A percentile compares a stretch with the other conserved stretches of the same genome.
Evolutionary conservation across 2,888 invertebrate species (phyloP).

Genomic region (Platynereis dumerilii): DNA sequence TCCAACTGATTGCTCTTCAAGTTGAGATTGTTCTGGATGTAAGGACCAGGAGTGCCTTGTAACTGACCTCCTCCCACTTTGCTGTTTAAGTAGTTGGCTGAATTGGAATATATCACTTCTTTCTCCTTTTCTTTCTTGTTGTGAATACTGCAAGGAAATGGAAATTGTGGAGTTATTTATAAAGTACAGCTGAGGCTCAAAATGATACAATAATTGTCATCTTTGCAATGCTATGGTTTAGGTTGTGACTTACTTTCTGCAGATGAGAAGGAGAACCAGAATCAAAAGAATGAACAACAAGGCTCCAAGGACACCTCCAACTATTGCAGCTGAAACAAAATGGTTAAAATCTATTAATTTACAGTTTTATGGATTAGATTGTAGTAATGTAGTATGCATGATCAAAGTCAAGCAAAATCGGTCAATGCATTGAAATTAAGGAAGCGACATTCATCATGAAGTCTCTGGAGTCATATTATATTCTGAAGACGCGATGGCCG

Average conservation of each 20-base stretch:
- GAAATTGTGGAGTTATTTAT: too few species aligned
- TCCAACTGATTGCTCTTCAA: slow-evolving; percentile 4
- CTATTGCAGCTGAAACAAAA: slow-evolving; percentile 50
- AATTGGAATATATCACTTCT: slow-evolving; percentile 1
- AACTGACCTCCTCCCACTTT: background rate
- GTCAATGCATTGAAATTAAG: too few species aligned
- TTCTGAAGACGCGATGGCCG: too few species aligned
- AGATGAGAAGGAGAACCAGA: slow-evolving; percentile 47
- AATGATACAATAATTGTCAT: too few species aligned
- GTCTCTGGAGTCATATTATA: too few species aligned
- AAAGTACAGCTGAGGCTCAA: too few species aligned
- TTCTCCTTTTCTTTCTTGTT: background rate
- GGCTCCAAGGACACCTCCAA: slow-evolving; percentile 56
- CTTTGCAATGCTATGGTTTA: too few species aligned
- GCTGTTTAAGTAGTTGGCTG: background rate
- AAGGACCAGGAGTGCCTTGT: slow-evolving; percentile 12
- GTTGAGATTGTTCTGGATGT: slow-evolving; percentile 22
- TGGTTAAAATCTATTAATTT: background rate
- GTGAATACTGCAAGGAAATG: too few species aligned
- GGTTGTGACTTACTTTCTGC: slow-evolving; percentile 52
- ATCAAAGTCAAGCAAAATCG: too few species aligned
- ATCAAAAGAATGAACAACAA: slow-evolving; percentile 50
- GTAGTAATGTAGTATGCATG: too few species aligned
- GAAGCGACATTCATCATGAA: too few species aligned
- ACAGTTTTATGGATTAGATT: too few species aligned